Percentiles rank a stretch among this genome's conserved stretches.
Conservation (phyloP, 2,113 vertebrate species). For the Salvator merianae region DNA sequence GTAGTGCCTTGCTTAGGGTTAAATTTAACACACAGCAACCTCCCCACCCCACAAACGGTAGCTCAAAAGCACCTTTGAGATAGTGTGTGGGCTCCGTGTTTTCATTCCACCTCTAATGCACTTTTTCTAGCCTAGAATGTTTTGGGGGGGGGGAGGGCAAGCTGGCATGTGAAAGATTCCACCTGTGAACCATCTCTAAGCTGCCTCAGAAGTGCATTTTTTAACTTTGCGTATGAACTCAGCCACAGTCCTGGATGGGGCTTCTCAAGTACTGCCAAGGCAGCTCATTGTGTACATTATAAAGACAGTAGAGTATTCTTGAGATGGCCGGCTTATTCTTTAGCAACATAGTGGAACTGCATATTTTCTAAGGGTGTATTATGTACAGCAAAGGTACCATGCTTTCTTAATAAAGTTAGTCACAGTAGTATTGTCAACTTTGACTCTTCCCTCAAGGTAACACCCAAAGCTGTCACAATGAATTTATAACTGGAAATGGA, state of each 20-base stretch:
- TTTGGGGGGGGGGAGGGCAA: too few relatives aligned
- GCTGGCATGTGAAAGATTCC: too few relatives aligned
- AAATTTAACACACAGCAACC: background rate
- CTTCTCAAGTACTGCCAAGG: background rate
- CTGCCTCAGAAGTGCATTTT: background rate
- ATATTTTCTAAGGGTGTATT: background rate
- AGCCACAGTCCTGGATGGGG: background rate
- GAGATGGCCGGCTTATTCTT: background rate
- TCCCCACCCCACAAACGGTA: too few relatives aligned
- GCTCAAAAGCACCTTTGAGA: too few relatives aligned
- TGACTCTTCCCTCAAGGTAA: accelerated
- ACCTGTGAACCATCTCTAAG: too few relatives aligned
- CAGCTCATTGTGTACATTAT: background rate
- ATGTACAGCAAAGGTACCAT: accelerated
- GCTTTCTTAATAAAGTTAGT: background rate
- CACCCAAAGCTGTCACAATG: background rate
- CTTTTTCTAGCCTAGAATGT: too few relatives aligned
- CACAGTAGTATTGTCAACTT: accelerated
- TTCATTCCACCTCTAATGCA: too few relatives aligned
- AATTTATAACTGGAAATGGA: background rate
- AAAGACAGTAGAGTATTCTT: background rate
- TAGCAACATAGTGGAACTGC: background rate
- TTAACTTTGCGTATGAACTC: background rate
- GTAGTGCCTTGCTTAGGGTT: background rate
- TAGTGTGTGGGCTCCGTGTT: too few relatives aligned